Evolutionary conservation across 1,140 invertebrate species (phyloP).

Genomic region (Brachionus koreanus): DNA sequence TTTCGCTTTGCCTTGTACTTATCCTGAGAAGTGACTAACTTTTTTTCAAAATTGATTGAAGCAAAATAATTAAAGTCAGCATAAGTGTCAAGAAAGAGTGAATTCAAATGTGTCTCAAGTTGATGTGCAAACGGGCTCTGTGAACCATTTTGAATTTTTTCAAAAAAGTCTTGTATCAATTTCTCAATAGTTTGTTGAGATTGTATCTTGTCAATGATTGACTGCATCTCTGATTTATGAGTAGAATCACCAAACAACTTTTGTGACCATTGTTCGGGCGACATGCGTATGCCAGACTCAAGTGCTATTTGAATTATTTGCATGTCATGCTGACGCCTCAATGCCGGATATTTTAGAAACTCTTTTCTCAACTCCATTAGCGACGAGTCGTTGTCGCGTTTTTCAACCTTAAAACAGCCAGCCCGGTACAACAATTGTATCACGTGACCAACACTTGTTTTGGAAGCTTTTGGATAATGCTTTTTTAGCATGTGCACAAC

Average conservation of each 20-base stretch:
- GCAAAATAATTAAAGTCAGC: constrained; percentile 3
- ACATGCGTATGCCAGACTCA: constrained; percentile 89
- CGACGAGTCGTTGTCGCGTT: constrained; percentile 92
- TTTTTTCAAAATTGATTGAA: constrained; percentile 37
- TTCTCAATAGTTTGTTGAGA: constrained; percentile 34
- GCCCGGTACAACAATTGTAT: constrained; percentile 94
- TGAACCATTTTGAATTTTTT: constrained; percentile 10
- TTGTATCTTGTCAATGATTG: constrained; percentile 73
- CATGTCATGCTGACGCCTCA: constrained; percentile 92
- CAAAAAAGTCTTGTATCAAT: constrained; percentile 41
- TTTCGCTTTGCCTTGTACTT: not conserved
- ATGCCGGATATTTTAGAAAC: constrained; percentile 85
- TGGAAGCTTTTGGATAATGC: constrained; percentile 93
- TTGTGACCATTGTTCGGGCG: constrained; percentile 96
- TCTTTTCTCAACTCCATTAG: constrained; percentile 98
- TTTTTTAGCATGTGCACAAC: constrained; percentile 90
- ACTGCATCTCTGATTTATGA: constrained; percentile 98
- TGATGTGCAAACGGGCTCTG: not conserved
- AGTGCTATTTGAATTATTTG: constrained; percentile 79
- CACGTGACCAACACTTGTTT: constrained; percentile 96
- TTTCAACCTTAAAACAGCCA: constrained; percentile 96
- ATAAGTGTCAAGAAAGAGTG: not conserved
- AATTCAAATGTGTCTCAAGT: not conserved
- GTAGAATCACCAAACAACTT: constrained; percentile 87
- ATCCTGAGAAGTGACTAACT: not conserved